Evolutionary conservation across 2,113 vertebrate species (phyloP).

Genomic region (Ciconia boyciana): DNA sequence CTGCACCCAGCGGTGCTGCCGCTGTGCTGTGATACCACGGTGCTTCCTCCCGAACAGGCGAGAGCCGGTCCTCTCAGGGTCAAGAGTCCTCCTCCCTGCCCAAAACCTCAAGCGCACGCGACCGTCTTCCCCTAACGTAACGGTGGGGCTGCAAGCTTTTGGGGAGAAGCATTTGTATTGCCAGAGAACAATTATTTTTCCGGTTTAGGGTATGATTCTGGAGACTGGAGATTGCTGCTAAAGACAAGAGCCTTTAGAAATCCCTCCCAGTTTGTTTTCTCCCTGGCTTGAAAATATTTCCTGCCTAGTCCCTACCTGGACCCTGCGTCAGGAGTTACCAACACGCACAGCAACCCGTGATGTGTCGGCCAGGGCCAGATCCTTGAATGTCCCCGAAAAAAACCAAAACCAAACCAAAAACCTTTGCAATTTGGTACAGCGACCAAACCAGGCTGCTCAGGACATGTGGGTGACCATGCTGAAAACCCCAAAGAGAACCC

Average conservation of each 20-base stretch:
- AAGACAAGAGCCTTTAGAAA: background rate
- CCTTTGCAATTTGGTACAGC: background rate
- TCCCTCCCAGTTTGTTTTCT: background rate
- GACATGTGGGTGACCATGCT: fast-evolving
- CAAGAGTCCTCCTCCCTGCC: background rate
- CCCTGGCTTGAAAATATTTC: background rate
- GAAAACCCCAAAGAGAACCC: background rate
- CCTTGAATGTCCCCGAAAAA: background rate
- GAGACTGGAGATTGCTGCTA: background rate
- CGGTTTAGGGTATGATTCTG: background rate
- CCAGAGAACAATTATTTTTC: background rate
- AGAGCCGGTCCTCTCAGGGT: fast-evolving
- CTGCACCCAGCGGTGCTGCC: background rate
- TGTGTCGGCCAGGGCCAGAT: background rate
- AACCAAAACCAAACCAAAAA: background rate
- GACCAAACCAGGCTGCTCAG: background rate
- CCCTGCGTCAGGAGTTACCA: background rate
- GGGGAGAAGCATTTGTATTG: background rate
- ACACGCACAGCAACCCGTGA: background rate
- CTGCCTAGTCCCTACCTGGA: fast-evolving
- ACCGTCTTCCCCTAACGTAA: background rate
- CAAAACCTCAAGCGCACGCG: fast-evolving
- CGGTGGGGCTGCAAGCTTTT: background rate
- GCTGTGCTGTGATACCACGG: background rate
- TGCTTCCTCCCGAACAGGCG: fast-evolving